A percentile compares a stretch with the other conserved stretches of the same genome.
Conservation (phyloP, 2,113 vertebrate species). For the Chiloscyllium plagiosum region DNA sequence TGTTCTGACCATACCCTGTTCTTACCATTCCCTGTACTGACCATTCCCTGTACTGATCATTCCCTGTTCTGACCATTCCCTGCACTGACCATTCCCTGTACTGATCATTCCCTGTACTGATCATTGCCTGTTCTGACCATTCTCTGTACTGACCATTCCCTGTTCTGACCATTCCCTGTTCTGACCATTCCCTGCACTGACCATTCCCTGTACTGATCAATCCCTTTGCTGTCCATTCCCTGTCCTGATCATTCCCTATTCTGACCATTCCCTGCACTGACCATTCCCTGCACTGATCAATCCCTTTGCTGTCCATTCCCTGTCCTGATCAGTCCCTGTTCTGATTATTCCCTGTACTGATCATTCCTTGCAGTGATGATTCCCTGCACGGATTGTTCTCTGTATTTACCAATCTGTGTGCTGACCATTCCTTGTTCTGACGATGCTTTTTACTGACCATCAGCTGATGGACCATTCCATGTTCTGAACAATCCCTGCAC, state of each 20-base stretch:
- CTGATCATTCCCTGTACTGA: neutral
- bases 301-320: too few relatives aligned
- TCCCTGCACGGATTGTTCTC: neutral
- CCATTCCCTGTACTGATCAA: neutral
- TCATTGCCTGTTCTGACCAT: neutral
- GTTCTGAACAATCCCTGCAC: neutral
- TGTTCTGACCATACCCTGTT: neutral
- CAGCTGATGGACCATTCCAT: neutral
- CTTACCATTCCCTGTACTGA: neutral
- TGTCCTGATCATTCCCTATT: neutral
- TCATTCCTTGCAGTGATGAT: neutral
- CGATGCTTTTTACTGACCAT: neutral
- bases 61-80: neutral
- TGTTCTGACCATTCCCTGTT: neutral
- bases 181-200: neutral
- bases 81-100: neutral
- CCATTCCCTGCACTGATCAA: too few relatives aligned
- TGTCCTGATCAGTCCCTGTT: too few relatives aligned
- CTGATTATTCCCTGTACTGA: neutral
- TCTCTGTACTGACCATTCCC: neutral
- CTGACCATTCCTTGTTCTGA: neutral
- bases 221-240: too few relatives aligned
- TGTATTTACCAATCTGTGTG: neutral
- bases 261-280: too few relatives aligned
- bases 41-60: neutral